Conservation (phyloP, 2,888 invertebrate genomes). For the Mesorhabditis sp. region DNA sequence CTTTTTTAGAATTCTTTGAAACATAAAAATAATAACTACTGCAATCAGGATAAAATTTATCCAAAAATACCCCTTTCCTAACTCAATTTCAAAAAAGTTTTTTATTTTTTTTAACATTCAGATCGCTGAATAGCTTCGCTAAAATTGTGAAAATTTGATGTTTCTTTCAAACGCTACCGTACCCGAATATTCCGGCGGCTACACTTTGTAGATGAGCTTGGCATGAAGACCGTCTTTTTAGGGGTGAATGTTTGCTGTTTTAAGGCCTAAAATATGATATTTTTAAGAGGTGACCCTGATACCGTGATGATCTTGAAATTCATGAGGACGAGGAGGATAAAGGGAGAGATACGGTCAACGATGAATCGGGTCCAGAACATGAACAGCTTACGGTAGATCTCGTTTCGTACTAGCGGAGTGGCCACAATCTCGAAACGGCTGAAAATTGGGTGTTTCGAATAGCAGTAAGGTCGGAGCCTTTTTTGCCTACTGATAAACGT, state of each 20-base stretch:
- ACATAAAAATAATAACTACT: no score
- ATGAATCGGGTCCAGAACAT: slow-evolving; percentile 53
- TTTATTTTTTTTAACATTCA: no score
- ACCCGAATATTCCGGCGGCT: slow-evolving; percentile 4
- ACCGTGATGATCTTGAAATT: slow-evolving; percentile 47
- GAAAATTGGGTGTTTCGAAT: slow-evolving; percentile 9
- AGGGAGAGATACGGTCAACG: slow-evolving; percentile 52
- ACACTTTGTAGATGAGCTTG: not conserved
- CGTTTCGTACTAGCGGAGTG: slow-evolving; percentile 21
- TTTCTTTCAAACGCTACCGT: no score
- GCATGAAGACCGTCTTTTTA: not conserved
- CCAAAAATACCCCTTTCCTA: slow-evolving; percentile 12
- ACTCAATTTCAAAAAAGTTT: no score
- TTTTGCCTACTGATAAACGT: no score
- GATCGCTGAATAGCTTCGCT: no score
- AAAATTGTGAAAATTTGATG: no score
- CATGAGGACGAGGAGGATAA: slow-evolving; percentile 49
- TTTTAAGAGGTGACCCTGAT: not conserved
- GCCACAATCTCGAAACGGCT: slow-evolving; percentile 36
- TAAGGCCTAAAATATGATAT: not conserved
- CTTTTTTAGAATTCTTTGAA: no score
- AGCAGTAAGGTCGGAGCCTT: no score
- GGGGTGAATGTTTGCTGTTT: not conserved
- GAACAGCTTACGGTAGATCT: slow-evolving; percentile 46
- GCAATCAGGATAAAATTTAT: no score